Percentiles rank a stretch among this genome's conserved stretches.
These are phyloP conservation scores for Parasteatoda lunata DNA, from an alignment of 2,888 invertebrate species.

Conservation along the genomic window DNA sequence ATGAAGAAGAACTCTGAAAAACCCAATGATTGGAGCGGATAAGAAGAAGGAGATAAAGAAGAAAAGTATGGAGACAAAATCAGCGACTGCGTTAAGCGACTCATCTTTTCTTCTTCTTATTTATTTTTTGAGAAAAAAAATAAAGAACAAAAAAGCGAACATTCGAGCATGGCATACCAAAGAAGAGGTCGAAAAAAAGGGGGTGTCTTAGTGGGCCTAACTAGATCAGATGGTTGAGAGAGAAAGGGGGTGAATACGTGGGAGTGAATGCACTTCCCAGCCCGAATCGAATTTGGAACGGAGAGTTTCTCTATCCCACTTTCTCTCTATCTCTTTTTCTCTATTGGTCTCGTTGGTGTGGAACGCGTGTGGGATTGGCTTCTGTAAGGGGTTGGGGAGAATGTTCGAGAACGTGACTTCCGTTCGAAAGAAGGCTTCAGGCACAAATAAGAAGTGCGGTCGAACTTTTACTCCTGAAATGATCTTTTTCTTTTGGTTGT, in stretches of 20 bases:
- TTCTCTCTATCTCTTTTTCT: slow-evolving; percentile 10
- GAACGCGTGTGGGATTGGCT: slow-evolving; percentile 54
- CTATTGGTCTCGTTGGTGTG: slow-evolving; percentile 21
- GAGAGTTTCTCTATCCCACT: not conserved
- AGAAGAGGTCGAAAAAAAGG: slow-evolving; percentile 16
- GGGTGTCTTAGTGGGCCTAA: slow-evolving; percentile 60
- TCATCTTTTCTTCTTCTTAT: not conserved
- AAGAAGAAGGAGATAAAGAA: not conserved
- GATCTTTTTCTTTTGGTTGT: slow-evolving; percentile 37
- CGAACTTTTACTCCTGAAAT: slow-evolving; percentile 37
- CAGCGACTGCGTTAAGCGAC: slow-evolving; percentile 51
- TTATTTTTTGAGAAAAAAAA: not conserved
- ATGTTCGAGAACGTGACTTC: slow-evolving; percentile 39
- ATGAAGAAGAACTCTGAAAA: slow-evolving; percentile 13
- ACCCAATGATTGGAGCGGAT: slow-evolving; percentile 36
- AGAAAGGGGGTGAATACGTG: slow-evolving; percentile 8
- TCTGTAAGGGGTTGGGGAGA: slow-evolving; percentile 7
- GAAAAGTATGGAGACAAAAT: slow-evolving; percentile 25
- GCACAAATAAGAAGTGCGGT: slow-evolving; percentile 51
- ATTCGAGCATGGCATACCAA: slow-evolving; percentile 43
- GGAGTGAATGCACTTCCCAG: slow-evolving; percentile 22
- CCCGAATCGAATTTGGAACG: slow-evolving; percentile 55
- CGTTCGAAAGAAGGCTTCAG: slow-evolving; percentile 21
- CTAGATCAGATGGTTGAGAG: slow-evolving; percentile 48
- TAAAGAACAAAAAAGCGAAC: not conserved